Base-by-base conservation (phyloP, 2,797 vertebrate genomes). In the Oophaga sylvatica region DNA sequence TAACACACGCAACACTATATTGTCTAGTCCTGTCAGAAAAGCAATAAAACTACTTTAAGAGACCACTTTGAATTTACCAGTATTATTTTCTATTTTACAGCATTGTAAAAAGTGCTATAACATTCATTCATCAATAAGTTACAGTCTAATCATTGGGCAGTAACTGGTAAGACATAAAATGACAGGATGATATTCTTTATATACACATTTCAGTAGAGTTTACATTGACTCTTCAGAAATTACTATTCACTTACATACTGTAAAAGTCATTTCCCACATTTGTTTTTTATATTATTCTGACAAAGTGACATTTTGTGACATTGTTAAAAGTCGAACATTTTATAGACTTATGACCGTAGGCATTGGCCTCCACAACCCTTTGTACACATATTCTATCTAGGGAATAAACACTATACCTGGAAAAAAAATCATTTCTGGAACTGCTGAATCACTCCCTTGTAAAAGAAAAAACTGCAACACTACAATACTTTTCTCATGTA, bases 191-290 rank as follows among this genome's bases (percentile, higher is more conserved):
- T 17, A 31, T 31, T 10, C 67, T 71, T 6, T 71, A 35, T 7
- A 41, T 71, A 7, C 17, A 45, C 16, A 7, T 71, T 31, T 31
- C 15, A 70, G 26, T 71, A 48, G 16, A 11, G 11, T 75, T 35
- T 71, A 71, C 31, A 17, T 41, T 20, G 31, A 41, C 29, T 65
- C 31, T 45, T 75, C 22, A 11, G 20, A 48, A 75, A 45, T 75
- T 45, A 12, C 71, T 48, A 12, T 75, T 48, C 41, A 75, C 17
- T 22, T 45, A 48, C 71, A 48, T 41, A 26, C 26, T 26, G 26
- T 45, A 48, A 75, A 73, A 75, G 35, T 20, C 10, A 75, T 75
- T 75, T 75, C 71, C 48, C 31, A 71, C 17, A 71, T 71, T 71
- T 71, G 17, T 41, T 17, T 7, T 65, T 71, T 71, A 41, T 8